Evolutionary conservation across 2,888 invertebrate species (phyloP).

Genomic region (Cecidostiba fungosa): DNA sequence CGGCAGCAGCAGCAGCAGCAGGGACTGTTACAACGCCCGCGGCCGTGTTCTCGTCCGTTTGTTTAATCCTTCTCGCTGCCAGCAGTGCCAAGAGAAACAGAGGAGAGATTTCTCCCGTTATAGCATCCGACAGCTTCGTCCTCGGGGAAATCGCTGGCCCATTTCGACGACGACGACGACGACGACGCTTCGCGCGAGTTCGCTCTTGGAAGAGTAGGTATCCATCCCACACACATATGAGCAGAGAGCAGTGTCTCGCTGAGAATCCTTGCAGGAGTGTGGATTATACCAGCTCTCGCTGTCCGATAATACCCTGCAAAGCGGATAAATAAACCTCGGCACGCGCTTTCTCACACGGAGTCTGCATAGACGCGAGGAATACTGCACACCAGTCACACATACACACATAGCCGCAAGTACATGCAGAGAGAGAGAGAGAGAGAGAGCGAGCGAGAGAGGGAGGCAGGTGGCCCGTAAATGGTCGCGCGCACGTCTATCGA

Average conservation of each 20-base stretch:
- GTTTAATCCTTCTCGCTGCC: slow-evolving; percentile 42
- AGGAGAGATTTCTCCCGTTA: slow-evolving; percentile 7
- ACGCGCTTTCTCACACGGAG: background rate
- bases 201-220: background rate
- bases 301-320: slow-evolving; percentile 33
- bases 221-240: background rate
- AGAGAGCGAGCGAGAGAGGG: slow-evolving; percentile 30
- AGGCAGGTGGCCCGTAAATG: slow-evolving; percentile 62
- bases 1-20: background rate
- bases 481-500: slow-evolving; percentile 66
- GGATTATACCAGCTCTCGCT: background rate
- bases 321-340: slow-evolving; percentile 51
- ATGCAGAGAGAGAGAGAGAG: background rate
- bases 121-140: background rate
- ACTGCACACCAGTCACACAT: background rate
- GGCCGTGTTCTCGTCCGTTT: slow-evolving; percentile 18
- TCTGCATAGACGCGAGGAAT: background rate
- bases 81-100: background rate
- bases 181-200: background rate
- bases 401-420: background rate
- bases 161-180: slow-evolving; percentile 29
- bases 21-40: background rate
- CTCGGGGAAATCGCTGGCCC: slow-evolving; percentile 30
- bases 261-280: background rate
- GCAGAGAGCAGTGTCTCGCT: background rate